Evolutionary conservation across 2,888 invertebrate genomes (phyloP).

Genomic region (Caenorhabditis becei): DNA sequence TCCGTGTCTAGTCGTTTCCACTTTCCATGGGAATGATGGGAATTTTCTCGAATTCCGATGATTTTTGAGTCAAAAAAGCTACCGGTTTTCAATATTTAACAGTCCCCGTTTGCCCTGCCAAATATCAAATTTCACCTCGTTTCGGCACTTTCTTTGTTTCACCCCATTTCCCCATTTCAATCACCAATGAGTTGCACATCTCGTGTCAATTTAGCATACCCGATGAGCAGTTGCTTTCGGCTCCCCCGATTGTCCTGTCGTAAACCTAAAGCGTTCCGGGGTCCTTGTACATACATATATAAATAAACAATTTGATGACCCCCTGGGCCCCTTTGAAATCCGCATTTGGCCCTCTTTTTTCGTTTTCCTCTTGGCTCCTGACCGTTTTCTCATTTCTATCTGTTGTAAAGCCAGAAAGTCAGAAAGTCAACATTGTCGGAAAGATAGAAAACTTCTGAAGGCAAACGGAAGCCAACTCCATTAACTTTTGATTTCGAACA

Average conservation of each 20-base stretch:
- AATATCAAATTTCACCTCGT: constrained; percentile 31
- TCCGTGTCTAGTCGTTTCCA: constrained; percentile 2
- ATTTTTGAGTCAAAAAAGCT: constrained; percentile 1
- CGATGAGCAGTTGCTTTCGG: constrained; percentile 32
- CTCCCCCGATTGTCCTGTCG: constrained; percentile 19
- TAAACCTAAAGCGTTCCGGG: constrained; percentile 19
- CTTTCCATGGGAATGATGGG: too few relatives aligned
- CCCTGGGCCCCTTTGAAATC: neutral
- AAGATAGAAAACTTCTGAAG: neutral
- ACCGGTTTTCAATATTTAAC: constrained; percentile 1
- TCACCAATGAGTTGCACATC: constrained; percentile 38
- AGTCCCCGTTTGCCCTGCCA: neutral
- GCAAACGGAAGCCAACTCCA: neutral
- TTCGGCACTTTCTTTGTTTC: too few relatives aligned
- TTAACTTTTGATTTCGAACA: constrained; percentile 12
- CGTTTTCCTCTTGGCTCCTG: neutral
- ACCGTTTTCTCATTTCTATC: too few relatives aligned
- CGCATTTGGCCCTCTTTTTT: neutral
- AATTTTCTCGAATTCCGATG: too few relatives aligned
- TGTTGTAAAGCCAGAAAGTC: too few relatives aligned
- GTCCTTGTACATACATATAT: constrained; percentile 56
- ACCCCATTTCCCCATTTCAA: too few relatives aligned
- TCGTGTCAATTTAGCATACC: constrained; percentile 20
- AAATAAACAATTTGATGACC: constrained; percentile 52
- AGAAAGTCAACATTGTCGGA: too few relatives aligned